A percentile compares a stretch with the other conserved stretches of the same genome.
Evolutionary conservation across 2,113 vertebrate species (phyloP).

Genomic region (Sapajus apella): DNA sequence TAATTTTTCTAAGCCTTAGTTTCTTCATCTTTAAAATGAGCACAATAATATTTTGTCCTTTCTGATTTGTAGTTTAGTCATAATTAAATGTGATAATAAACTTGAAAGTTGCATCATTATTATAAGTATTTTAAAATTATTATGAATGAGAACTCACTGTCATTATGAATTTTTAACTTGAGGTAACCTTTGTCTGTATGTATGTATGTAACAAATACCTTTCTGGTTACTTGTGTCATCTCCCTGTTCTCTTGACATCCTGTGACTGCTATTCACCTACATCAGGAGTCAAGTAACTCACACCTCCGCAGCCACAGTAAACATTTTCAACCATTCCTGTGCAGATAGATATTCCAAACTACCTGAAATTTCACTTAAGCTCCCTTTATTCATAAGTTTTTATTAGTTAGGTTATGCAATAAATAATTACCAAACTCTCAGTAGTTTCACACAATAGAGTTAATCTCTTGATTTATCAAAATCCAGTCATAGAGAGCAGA

Average conservation of each 20-base stretch:
- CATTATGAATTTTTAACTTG: background rate
- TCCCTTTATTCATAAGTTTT: background rate
- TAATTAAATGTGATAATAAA: background rate
- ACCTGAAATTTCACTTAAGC: background rate
- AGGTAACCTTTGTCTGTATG: background rate
- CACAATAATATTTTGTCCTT: background rate
- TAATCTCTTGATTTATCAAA: background rate
- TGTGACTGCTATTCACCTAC: background rate
- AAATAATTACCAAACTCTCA: background rate
- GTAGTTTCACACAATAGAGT: background rate
- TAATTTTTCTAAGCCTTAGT: background rate
- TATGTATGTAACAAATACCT: background rate
- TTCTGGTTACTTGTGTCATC: background rate
- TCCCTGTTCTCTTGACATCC: background rate
- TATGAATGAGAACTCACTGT: background rate
- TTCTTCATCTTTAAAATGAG: background rate
- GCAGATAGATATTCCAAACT: background rate
- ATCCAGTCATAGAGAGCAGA: background rate
- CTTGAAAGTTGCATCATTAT: background rate
- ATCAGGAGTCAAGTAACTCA: background rate
- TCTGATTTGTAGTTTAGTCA: background rate
- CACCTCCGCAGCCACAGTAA: background rate
- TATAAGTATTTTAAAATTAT: background rate
- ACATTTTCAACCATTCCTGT: background rate
- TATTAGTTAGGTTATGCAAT: background rate